Evolutionary conservation across 2,113 vertebrate genomes (phyloP), one percentile per base, ranked within the genome.

Genomic region (Sylvilagus bachmani): DNA sequence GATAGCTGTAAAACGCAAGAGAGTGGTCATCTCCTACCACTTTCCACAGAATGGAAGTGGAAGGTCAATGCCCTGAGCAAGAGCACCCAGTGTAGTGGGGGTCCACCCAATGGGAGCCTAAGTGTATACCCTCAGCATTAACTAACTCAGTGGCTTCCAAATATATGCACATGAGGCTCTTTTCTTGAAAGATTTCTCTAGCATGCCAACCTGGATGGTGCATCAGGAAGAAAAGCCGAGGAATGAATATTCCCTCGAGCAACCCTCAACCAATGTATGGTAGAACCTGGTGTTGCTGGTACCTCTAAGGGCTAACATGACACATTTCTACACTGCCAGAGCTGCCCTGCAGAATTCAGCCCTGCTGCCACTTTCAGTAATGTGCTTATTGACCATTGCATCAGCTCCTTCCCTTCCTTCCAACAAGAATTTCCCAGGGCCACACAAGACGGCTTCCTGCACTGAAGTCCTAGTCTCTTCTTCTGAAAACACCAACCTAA

Each of bases 21-120:
- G 0, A 8, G 1, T 55, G 22, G 33, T 22, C 27, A 82, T 31
- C 13, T 5, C 53, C 10, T 4, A 11, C 1, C n/a, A 5, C 13
- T 3, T 73, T 66, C 19, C 61, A 27, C 29, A 77, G 17, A 55
- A 10, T 85, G 69, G 21, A 31, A 22, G 9, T 16, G 2, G 62
- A 69, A 70, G 12, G 16, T 24, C 31, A 79, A 2, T 49, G n/a
- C 3, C 21, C 24, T 19, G 24, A 2, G 3, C 17, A 3, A 92
- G 70, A 38, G 9, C 69, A 70, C 29, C 24, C 38, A 27, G 22
- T 25, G 2, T 31, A n/a, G 24, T 27, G 27, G 27, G 74, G 8
- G 36, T 38, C 27, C 27, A 53, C 6, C 22, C 51, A n/a, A 4
- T 19, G 3, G 6, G 36, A 53, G 5, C 49, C 49, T 44, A 55